Evolutionary conservation across 2,888 invertebrate species (phyloP).

Genomic region (Lasioglossum calceatum): DNA sequence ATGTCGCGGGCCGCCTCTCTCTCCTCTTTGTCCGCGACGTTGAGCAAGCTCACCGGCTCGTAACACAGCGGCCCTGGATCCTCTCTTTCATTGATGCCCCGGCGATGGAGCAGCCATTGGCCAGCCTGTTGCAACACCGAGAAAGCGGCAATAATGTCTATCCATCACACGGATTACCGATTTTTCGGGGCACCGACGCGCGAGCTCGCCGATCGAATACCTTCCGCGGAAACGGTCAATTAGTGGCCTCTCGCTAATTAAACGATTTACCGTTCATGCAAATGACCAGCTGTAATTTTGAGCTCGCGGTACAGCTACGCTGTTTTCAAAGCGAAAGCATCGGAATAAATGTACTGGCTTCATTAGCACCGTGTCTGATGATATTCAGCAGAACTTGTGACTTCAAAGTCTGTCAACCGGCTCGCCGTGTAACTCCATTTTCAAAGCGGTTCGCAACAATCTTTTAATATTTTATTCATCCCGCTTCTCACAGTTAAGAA

Average conservation of each 20-base stretch:
- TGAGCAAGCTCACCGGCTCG: slow-evolving; percentile 60
- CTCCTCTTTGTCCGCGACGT: slow-evolving; percentile 51
- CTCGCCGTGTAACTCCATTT: background rate
- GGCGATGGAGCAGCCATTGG: slow-evolving; percentile 15
- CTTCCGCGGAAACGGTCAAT: background rate
- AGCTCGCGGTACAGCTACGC: background rate
- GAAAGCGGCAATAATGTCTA: slow-evolving; percentile 5
- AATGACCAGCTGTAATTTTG: background rate
- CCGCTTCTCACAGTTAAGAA: no score
- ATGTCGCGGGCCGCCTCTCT: slow-evolving; percentile 15
- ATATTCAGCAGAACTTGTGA: background rate
- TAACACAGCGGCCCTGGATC: slow-evolving; percentile 41
- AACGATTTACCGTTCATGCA: background rate
- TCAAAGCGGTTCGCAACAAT: background rate
- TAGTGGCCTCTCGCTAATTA: background rate
- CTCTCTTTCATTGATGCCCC: slow-evolving; percentile 46
- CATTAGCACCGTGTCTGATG: background rate
- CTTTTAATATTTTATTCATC: background rate
- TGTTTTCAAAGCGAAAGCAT: background rate
- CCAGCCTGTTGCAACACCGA: slow-evolving; percentile 28
- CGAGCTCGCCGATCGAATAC: background rate
- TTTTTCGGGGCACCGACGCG: background rate
- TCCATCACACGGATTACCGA: background rate
- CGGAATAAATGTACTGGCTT: background rate
- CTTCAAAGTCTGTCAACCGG: background rate